Conservation (phyloP, 2,113 vertebrate genomes). For the Ornithorhynchus anatinus region DNA sequence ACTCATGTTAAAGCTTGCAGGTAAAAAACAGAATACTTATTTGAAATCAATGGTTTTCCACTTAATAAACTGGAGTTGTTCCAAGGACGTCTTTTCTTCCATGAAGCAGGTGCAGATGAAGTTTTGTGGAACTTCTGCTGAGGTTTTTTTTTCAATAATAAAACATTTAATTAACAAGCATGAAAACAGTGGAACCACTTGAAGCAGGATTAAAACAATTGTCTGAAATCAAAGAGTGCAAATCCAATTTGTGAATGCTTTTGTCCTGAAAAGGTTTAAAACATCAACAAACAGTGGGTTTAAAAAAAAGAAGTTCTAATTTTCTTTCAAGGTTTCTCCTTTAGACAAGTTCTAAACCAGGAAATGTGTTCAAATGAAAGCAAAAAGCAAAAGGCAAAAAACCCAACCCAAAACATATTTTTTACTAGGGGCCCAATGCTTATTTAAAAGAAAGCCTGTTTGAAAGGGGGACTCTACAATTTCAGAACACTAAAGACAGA, state of each 20-base stretch:
- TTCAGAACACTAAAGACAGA: constrained; percentile 41
- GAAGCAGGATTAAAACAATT: constrained; percentile 78
- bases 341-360: constrained; percentile 63
- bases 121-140: constrained; percentile 76
- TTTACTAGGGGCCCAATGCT: constrained; percentile 47
- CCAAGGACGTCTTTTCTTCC: constrained; percentile 81
- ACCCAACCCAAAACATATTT: constrained; percentile 47
- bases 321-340: constrained; percentile 79
- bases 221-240: constrained; percentile 72
- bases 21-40: constrained; percentile 71
- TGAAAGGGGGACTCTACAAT: constrained; percentile 31
- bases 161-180: constrained; percentile 81
- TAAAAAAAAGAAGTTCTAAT: constrained; percentile 76
- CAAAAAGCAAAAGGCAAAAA: constrained; percentile 24
- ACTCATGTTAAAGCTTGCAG: constrained; percentile 67
- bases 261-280: constrained; percentile 73
- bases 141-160: constrained; percentile 54
- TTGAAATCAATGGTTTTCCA: constrained; percentile 65
- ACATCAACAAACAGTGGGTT: constrained; percentile 69
- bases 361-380: constrained; percentile 56
- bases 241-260: constrained; percentile 69
- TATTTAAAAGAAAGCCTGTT: constrained; percentile 38
- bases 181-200: constrained; percentile 72
- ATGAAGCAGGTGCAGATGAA: constrained; percentile 79
- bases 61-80: constrained; percentile 76